These are phyloP conservation scores for Megaleporinus macrocephalus DNA, from an alignment of 2,113 vertebrate species.

Conservation along the genomic window DNA sequence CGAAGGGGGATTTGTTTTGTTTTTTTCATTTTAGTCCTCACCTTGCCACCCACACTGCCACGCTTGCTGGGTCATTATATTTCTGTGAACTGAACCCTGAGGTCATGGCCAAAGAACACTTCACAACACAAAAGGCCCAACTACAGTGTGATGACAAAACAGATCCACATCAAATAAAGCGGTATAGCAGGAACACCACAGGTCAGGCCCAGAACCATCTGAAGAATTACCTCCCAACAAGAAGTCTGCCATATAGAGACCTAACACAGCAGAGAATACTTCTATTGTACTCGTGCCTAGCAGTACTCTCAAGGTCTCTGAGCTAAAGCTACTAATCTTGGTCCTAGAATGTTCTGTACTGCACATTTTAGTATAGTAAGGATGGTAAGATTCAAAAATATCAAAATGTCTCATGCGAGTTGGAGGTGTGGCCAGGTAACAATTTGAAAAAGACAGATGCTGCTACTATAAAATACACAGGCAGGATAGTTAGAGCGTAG, in stretches of 20 bases:
- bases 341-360: neutral
- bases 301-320: neutral
- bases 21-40: neutral
- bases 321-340: neutral
- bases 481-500: too few relatives aligned
- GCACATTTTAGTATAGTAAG: neutral
- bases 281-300: neutral
- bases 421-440: too few relatives aligned
- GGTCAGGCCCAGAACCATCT: neutral
- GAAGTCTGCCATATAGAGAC: neutral
- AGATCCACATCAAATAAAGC: neutral
- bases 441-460: too few relatives aligned
- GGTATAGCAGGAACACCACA: neutral
- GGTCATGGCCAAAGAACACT: constrained; percentile 26
- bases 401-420: too few relatives aligned
- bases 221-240: neutral
- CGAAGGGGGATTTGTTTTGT: neutral
- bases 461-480: too few relatives aligned
- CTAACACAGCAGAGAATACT: neutral
- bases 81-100: neutral
- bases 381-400: too few relatives aligned
- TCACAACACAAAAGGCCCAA: neutral
- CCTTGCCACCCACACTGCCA: neutral
- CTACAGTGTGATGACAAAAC: constrained; percentile 8
- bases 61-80: constrained; percentile 29